Conservation (phyloP, 2,797 vertebrate genomes). For the Sorex maritimensis region DNA sequence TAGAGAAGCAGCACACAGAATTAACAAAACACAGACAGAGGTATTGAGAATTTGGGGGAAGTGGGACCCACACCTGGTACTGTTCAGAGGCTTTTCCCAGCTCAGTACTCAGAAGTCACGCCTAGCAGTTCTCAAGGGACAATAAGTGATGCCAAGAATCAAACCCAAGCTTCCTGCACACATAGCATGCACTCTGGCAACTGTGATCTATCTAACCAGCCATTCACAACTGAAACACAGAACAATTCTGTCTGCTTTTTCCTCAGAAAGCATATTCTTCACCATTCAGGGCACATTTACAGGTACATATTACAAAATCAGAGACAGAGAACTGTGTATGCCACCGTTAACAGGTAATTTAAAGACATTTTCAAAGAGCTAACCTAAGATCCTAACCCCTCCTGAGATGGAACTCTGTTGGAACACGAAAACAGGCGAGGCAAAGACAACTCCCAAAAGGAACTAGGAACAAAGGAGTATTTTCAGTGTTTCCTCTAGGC, state of each 20-base stretch:
- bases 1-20: not conserved
- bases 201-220: too few relatives aligned
- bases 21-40: conserved; percentile 18
- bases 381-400: conserved; percentile 45
- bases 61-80: too few relatives aligned
- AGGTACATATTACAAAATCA: conserved; percentile 29
- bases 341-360: conserved; percentile 32
- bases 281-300: not conserved
- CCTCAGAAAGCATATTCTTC: not conserved
- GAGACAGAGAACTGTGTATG: conserved; percentile 21
- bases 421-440: not conserved
- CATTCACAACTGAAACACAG: conserved; percentile 63
- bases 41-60: too few relatives aligned
- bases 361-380: conserved; percentile 44
- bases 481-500: conserved; percentile 43
- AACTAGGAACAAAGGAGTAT: not conserved
- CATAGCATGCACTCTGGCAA: too few relatives aligned
- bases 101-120: too few relatives aligned
- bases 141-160: too few relatives aligned
- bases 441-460: not conserved
- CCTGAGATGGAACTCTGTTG: not conserved
- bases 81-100: too few relatives aligned
- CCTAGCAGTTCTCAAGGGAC: too few relatives aligned
- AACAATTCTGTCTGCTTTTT: conserved; percentile 61
- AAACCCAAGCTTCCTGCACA: too few relatives aligned